Percentiles rank a stretch among this genome's conserved stretches.
These are phyloP conservation scores for Anneissia japonica DNA, from an alignment of 35 echinoderm and acorn worm species.

Conservation along the genomic window DNA sequence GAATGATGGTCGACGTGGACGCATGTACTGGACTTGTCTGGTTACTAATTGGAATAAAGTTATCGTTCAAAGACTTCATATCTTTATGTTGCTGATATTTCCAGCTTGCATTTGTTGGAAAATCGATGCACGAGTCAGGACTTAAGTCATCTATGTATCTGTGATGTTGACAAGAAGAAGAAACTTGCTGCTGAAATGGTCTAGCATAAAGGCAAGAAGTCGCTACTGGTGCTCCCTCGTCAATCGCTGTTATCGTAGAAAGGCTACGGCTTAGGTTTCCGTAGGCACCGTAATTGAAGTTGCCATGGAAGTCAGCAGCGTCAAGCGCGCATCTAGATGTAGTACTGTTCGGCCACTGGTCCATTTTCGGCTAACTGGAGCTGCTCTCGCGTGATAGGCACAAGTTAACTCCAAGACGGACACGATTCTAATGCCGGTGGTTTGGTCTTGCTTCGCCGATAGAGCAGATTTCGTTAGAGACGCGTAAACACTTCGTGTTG, in stretches of 20 bases:
- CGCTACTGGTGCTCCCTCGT: neutral
- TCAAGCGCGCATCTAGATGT: neutral
- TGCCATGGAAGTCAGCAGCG: neutral
- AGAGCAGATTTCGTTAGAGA: neutral
- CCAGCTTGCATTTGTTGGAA: neutral
- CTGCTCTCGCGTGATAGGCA: neutral
- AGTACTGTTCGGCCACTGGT: neutral
- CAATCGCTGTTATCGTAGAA: neutral
- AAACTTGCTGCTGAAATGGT: neutral
- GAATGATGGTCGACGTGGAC: neutral
- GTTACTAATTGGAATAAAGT: neutral
- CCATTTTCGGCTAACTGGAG: neutral
- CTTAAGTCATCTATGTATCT: neutral
- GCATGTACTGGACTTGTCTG: neutral
- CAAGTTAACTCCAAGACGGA: neutral
- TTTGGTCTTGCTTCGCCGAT: neutral
- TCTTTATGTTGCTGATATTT: neutral
- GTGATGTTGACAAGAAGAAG: neutral
- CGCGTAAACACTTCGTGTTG: conserved; percentile 1
- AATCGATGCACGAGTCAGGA: neutral
- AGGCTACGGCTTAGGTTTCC: neutral
- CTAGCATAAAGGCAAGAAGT: neutral
- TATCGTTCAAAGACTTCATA: neutral
- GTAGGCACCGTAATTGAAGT: neutral
- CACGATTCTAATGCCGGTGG: neutral